A percentile compares a stretch with the other conserved stretches of the same genome.
Evolutionary conservation across 2,888 invertebrate genomes (phyloP).

Genomic region (Endotricha flammealis): DNA sequence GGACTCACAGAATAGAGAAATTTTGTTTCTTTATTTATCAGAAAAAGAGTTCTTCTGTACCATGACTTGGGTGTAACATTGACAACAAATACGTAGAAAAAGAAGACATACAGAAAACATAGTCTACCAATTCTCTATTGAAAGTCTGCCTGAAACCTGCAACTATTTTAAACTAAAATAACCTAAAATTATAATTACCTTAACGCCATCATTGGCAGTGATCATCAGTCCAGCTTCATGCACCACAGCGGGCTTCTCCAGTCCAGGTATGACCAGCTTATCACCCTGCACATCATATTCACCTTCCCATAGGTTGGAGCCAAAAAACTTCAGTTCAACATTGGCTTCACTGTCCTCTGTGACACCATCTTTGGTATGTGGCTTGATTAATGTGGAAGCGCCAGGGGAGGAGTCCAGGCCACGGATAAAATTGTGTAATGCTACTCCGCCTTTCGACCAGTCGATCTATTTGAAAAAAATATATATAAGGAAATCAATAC

Average conservation of each 20-base stretch:
- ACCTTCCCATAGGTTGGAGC: conserved; percentile 85
- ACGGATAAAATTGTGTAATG: conserved; percentile 95
- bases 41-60: too few species aligned
- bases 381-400: conserved; percentile 81
- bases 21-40: too few species aligned
- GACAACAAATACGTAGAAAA: too few species aligned
- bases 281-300: conserved; percentile 75
- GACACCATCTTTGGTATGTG: conserved; percentile 55
- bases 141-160: too few species aligned
- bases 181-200: too few species aligned
- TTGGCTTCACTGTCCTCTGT: conserved; percentile 43
- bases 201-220: conserved; percentile 87
- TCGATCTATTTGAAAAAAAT: conserved; percentile 79
- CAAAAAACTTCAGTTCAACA: conserved; percentile 81
- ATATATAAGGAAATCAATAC: too few species aligned
- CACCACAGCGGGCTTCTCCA: conserved; percentile 80
- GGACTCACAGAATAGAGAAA: too few species aligned
- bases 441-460: conserved; percentile 82
- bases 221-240: conserved; percentile 89
- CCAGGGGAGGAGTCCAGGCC: conserved; percentile 97
- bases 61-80: too few species aligned
- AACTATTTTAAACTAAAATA: too few species aligned
- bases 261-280: conserved; percentile 79
- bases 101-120: too few species aligned
- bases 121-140: too few species aligned